Evolutionary conservation across 1,140 invertebrate species (phyloP).

Genomic region (Apis florea): DNA sequence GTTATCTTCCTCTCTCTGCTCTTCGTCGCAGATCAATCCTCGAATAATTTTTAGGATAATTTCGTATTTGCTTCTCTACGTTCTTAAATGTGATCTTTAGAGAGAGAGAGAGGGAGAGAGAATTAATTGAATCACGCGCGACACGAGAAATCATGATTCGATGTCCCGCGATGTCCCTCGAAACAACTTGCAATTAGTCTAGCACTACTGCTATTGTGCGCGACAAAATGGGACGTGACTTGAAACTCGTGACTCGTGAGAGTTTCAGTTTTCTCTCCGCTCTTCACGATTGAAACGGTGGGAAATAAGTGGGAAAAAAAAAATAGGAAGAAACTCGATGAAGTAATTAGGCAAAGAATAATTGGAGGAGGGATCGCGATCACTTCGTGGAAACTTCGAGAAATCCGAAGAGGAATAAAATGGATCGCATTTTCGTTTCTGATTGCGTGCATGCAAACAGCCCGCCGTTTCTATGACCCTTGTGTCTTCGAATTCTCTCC

Average conservation of each 20-base stretch:
- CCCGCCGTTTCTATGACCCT: not conserved
- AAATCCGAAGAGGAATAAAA: constrained; percentile 21
- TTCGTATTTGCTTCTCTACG: not conserved
- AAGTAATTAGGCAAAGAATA: constrained; percentile 50
- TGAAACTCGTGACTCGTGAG: constrained; percentile 26
- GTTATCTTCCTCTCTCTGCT: too few relatives aligned
- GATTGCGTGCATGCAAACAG: constrained; percentile 6
- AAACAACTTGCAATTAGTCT: constrained; percentile 39
- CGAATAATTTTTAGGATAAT: not conserved
- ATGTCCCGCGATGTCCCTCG: constrained; percentile 15
- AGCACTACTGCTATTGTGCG: constrained; percentile 35
- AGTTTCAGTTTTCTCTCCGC: constrained; percentile 36
- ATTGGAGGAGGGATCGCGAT: constrained; percentile 52
- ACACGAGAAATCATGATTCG: constrained; percentile 20
- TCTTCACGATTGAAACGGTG: constrained; percentile 16
- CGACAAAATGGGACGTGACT: constrained; percentile 43
- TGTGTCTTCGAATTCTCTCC: not conserved
- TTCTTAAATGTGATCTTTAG: not conserved
- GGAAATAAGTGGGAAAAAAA: constrained; percentile 43
- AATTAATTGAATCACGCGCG: constrained; percentile 28
- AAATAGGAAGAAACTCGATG: not conserved
- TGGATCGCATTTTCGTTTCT: not conserved
- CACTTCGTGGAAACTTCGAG: constrained; percentile 45
- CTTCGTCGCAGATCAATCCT: too few relatives aligned
- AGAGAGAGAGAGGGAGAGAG: not conserved